Percentiles rank a stretch among this genome's conserved stretches.
Conservation (phyloP, 1,140 invertebrate species). For the Coenobita brevimanus region DNA sequence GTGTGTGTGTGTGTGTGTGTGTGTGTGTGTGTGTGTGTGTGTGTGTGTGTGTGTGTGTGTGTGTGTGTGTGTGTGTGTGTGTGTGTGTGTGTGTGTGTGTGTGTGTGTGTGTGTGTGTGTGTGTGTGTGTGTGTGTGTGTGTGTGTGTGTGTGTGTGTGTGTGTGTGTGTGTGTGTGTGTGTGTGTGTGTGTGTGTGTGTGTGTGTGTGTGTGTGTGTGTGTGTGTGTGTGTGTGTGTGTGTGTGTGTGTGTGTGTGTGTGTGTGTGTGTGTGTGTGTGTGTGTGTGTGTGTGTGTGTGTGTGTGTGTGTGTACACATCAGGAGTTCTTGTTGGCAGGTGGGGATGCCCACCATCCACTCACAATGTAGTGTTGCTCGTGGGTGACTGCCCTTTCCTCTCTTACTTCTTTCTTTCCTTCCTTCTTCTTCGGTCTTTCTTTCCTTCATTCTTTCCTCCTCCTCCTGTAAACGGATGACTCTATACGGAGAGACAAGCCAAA, state of each 20-base stretch:
- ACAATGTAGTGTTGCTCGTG: no score
- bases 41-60: not conserved
- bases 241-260: constrained; percentile 8
- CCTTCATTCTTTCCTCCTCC: no score
- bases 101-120: not conserved
- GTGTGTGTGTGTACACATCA: no score
- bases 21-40: not conserved
- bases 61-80: not conserved
- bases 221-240: not conserved
- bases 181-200: not conserved
- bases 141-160: not conserved
- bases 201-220: not conserved
- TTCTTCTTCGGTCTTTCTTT: no score
- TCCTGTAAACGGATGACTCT: no score
- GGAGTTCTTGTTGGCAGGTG: no score
- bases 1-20: not conserved
- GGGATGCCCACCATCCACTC: no score
- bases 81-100: not conserved
- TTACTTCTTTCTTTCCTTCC: no score
- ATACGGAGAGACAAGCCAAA: no score
- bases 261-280: constrained; percentile 10
- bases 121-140: not conserved
- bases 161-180: not conserved
- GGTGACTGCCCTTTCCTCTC: no score
- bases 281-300: no score